These are phyloP conservation scores for Istiophorus platypterus DNA, from an alignment of 2,113 vertebrate species.

Conservation along the genomic window DNA sequence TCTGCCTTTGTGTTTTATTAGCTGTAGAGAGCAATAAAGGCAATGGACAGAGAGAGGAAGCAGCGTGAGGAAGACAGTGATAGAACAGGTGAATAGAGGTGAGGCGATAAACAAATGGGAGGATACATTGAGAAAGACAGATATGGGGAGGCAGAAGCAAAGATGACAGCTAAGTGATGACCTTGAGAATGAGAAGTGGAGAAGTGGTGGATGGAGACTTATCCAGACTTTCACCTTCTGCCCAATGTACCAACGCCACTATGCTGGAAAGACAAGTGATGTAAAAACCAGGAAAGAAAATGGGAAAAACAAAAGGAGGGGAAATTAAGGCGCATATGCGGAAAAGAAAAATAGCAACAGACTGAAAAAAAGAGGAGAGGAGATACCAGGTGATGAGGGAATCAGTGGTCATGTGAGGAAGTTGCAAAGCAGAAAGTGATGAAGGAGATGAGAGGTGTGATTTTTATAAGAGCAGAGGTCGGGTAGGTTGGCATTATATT, in stretches of 20 bases:
- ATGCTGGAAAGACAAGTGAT: slow-evolving; percentile 35
- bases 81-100: slow-evolving; percentile 58
- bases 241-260: slow-evolving; percentile 38
- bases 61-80: slow-evolving; percentile 9
- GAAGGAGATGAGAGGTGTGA: slow-evolving; percentile 10
- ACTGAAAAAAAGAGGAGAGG: not conserved
- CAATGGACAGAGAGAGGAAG: slow-evolving; percentile 21
- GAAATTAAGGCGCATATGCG: slow-evolving; percentile 30
- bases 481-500: slow-evolving; percentile 22
- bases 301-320: slow-evolving; percentile 48
- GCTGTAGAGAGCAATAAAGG: slow-evolving; percentile 75
- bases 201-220: slow-evolving; percentile 30
- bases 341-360: slow-evolving; percentile 19
- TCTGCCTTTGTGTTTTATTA: slow-evolving; percentile 61
- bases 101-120: slow-evolving; percentile 65
- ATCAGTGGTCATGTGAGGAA: slow-evolving; percentile 28
- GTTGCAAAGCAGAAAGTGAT: slow-evolving; percentile 10
- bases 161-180: slow-evolving; percentile 41
- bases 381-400: slow-evolving; percentile 33
- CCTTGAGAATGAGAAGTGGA: slow-evolving; percentile 9
- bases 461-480: slow-evolving; percentile 18
- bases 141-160: slow-evolving; percentile 38
- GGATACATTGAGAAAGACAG: slow-evolving; percentile 69
- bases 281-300: slow-evolving; percentile 32
- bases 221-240: slow-evolving; percentile 33